Evolutionary conservation across 2,113 vertebrate genomes (phyloP).

Genomic region (Damaliscus lunatus): DNA sequence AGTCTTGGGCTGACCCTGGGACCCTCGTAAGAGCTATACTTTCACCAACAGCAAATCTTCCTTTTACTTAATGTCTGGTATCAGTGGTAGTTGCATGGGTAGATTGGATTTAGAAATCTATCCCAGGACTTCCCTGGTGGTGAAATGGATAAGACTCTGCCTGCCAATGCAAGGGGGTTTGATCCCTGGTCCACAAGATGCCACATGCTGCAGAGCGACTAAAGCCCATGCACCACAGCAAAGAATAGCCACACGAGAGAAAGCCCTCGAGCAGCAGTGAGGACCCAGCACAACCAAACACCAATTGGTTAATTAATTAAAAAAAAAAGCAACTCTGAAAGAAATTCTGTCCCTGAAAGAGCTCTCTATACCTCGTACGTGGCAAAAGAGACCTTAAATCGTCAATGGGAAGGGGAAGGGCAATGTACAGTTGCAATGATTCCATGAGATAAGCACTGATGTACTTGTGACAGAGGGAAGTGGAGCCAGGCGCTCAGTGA

Average conservation of each 20-base stretch:
- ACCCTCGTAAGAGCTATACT: neutral
- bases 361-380: neutral
- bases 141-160: neutral
- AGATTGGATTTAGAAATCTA: neutral
- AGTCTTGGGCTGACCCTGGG: neutral
- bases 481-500: too few relatives aligned
- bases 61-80: neutral
- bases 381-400: neutral
- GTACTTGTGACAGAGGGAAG: neutral
- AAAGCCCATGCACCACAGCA: accelerated
- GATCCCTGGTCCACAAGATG: neutral
- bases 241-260: neutral
- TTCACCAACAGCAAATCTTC: neutral
- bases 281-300: neutral
- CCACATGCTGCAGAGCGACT: neutral
- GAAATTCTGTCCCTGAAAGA: neutral
- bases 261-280: neutral
- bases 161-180: neutral
- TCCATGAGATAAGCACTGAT: neutral
- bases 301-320: neutral
- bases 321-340: neutral
- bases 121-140: neutral
- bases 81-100: neutral
- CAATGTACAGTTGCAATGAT: neutral
- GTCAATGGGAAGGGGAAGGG: neutral